phyloP scores from a whole-genome alignment of 2,888 invertebrate genomes.

The Rhingia rostrata region DNA sequence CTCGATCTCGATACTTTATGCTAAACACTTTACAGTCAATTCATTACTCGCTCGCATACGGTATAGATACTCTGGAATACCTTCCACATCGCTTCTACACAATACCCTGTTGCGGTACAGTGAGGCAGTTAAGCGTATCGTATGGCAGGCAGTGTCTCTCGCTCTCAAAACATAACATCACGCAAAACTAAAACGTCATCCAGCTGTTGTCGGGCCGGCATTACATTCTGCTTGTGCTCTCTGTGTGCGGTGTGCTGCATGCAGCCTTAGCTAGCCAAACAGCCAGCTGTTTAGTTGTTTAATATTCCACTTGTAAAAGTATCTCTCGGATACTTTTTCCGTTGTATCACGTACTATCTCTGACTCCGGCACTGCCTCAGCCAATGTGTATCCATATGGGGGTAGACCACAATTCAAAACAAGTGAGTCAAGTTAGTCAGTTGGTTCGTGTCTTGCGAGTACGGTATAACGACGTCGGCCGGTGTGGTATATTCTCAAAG shows the following conservation, averaged over 20 bases:
- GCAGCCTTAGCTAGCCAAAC: slow-evolving; percentile 46
- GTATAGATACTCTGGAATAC: slow-evolving; percentile 13
- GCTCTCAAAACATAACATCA: slow-evolving; percentile 10
- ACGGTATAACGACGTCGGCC: slow-evolving; percentile 67
- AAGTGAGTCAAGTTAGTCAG: slow-evolving; percentile 77
- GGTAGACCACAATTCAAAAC: slow-evolving; percentile 75
- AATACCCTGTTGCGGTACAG: slow-evolving; percentile 66
- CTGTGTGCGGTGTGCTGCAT: slow-evolving; percentile 12
- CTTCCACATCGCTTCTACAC: too few species aligned
- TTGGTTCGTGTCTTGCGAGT: slow-evolving; percentile 76
- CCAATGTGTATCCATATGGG: slow-evolving; percentile 61
- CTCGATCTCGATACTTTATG: slow-evolving; percentile 41
- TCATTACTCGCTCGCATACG: slow-evolving; percentile 51
- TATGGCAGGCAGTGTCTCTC: slow-evolving; percentile 78
- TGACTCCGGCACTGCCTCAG: slow-evolving; percentile 4
- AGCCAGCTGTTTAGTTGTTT: slow-evolving; percentile 67
- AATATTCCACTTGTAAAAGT: slow-evolving; percentile 69
- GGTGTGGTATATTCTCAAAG: slow-evolving; percentile 45
- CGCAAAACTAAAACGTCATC: slow-evolving; percentile 45
- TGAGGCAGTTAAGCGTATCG: slow-evolving; percentile 82
- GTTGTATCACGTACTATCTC: slow-evolving; percentile 43
- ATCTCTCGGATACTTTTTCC: slow-evolving; percentile 64
- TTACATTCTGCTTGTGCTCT: slow-evolving; percentile 1
- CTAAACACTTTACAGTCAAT: slow-evolving; percentile 58
- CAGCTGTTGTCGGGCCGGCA: slow-evolving; percentile 19